These are phyloP conservation scores for Pogonus chalceus DNA, from an alignment of 1,140 invertebrate species.

Conservation along the genomic window DNA sequence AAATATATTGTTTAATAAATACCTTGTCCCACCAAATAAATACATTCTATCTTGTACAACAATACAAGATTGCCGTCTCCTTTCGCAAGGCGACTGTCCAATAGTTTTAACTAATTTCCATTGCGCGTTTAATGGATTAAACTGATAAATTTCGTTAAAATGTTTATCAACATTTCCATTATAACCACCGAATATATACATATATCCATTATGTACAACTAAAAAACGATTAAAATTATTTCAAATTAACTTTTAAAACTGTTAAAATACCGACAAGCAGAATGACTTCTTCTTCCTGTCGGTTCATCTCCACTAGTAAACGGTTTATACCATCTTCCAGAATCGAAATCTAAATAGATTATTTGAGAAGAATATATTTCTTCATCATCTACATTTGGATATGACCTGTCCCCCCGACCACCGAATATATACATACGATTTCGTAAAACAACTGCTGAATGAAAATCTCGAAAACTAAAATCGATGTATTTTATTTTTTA, in stretches of 20 bases:
- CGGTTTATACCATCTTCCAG: constrained; percentile 56
- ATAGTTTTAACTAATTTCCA: constrained; percentile 53
- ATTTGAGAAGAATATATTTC: constrained; percentile 72
- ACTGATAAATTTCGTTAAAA: constrained; percentile 73
- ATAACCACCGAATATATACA: constrained; percentile 85
- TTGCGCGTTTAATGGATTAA: constrained; percentile 46
- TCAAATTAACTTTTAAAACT: neutral
- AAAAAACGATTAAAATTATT: constrained; percentile 27
- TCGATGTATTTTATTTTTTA: constrained; percentile 16
- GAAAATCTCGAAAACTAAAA: constrained; percentile 76
- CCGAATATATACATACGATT: constrained; percentile 79
- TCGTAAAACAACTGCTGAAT: constrained; percentile 65
- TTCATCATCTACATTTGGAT: constrained; percentile 51
- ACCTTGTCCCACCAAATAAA: constrained; percentile 80
- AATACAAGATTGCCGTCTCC: constrained; percentile 70
- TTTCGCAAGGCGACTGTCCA: constrained; percentile 51
- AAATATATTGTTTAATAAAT: constrained; percentile 13
- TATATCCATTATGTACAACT: constrained; percentile 63
- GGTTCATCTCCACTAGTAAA: constrained; percentile 47
- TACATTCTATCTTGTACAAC: constrained; percentile 60
- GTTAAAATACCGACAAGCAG: constrained; percentile 59
- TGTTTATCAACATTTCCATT: constrained; percentile 64
- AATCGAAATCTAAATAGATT: constrained; percentile 62
- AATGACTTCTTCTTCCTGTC: constrained; percentile 73
- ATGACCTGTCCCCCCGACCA: constrained; percentile 60